phyloP scores from a whole-genome alignment of 2,797 vertebrate species.

The Neomorphus geoffroyi region DNA sequence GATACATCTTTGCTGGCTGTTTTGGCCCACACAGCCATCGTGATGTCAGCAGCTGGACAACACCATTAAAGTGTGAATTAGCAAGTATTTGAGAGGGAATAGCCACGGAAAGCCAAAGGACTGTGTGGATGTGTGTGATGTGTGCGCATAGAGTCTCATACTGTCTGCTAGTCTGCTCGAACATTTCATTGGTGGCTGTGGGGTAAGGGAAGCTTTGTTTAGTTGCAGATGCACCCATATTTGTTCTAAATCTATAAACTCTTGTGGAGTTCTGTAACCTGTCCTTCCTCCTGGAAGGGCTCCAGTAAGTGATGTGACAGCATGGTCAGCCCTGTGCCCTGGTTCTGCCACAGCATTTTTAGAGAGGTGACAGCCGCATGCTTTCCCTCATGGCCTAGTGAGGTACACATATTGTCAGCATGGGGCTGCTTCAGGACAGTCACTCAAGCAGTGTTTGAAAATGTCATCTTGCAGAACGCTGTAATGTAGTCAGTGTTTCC shows the following conservation, averaged over 20 bases:
- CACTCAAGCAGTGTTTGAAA: background rate
- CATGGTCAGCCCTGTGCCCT: background rate
- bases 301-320: constrained; percentile 8
- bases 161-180: background rate
- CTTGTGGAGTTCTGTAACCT: background rate
- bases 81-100: background rate
- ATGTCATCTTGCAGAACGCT: background rate
- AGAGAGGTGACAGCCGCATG: background rate
- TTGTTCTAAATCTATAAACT: background rate
- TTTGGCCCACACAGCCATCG: background rate
- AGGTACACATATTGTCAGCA: background rate
- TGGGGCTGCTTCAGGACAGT: background rate
- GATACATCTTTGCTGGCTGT: background rate
- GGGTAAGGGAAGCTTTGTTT: background rate
- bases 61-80: background rate
- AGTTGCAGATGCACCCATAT: background rate
- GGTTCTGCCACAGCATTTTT: constrained; percentile 34
- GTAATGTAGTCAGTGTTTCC: background rate
- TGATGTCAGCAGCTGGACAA: background rate
- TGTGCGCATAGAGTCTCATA: background rate
- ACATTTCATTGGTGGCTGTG: background rate
- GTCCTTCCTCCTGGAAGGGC: constrained; percentile 2
- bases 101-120: background rate
- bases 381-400: background rate
- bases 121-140: background rate